phyloP scores from a whole-genome alignment of 1,140 invertebrate species.

The Choristoneura fumiferana region DNA sequence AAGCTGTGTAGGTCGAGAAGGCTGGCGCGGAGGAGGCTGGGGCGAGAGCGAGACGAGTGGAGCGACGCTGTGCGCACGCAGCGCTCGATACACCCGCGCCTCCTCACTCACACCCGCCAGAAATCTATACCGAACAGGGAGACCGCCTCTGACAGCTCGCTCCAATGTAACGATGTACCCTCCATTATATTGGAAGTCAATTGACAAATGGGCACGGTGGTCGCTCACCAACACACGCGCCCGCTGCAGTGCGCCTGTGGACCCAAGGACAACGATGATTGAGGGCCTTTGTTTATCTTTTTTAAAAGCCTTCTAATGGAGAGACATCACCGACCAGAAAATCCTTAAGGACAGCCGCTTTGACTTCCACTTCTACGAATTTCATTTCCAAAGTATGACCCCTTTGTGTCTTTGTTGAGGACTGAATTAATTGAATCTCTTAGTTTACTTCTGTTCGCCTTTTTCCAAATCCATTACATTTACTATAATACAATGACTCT shows the following conservation, averaged over 20 bases:
- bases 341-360: slow-evolving; percentile 15
- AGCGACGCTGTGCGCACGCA: slow-evolving; percentile 65
- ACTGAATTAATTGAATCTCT: background rate
- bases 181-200: slow-evolving; percentile 76
- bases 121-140: slow-evolving; percentile 54
- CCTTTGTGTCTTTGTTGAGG: background rate
- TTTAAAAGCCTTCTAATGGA: slow-evolving; percentile 38
- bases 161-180: slow-evolving; percentile 67
- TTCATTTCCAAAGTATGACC: slow-evolving; percentile 14
- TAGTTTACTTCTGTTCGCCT: background rate
- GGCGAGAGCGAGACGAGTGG: slow-evolving; percentile 47
- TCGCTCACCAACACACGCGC: slow-evolving; percentile 19
- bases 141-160: slow-evolving; percentile 64
- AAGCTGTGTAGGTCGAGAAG: slow-evolving; percentile 52
- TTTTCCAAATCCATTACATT: too few relatives aligned
- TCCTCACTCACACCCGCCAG: slow-evolving; percentile 50
- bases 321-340: slow-evolving; percentile 23
- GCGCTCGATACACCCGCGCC: slow-evolving; percentile 50
- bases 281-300: slow-evolving; percentile 40
- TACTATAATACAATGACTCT: too few relatives aligned
- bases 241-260: slow-evolving; percentile 2
- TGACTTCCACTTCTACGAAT: slow-evolving; percentile 25
- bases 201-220: slow-evolving; percentile 64
- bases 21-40: slow-evolving; percentile 22
- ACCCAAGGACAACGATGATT: slow-evolving; percentile 23